These are phyloP conservation scores for Polypterus senegalus DNA, from an alignment of 2,113 vertebrate species.

Conservation along the genomic window DNA sequence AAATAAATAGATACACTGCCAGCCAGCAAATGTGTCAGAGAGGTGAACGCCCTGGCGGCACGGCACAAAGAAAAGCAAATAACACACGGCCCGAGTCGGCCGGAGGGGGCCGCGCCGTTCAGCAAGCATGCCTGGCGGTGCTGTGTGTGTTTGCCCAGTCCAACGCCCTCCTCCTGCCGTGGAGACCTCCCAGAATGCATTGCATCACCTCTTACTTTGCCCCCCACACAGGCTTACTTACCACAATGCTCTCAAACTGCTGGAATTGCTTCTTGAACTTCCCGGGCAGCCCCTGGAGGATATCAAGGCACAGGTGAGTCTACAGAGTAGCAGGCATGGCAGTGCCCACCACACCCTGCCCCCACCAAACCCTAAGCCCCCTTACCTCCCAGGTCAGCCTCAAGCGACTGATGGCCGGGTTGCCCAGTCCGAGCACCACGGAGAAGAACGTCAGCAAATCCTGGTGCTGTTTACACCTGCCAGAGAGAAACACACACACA, in stretches of 20 bases:
- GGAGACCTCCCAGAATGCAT: neutral
- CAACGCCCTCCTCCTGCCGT: neutral
- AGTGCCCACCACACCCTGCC: neutral
- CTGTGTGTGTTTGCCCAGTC: too few relatives aligned
- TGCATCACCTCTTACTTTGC: neutral
- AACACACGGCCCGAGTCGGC: too few relatives aligned
- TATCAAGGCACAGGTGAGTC: conserved; percentile 2
- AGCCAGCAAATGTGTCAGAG: too few relatives aligned
- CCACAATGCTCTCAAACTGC: conserved; percentile 82
- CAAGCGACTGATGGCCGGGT: conserved; percentile 76
- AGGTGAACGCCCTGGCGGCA: too few relatives aligned
- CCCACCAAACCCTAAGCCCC: neutral
- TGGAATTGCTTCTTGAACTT: conserved; percentile 94
- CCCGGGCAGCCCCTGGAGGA: conserved; percentile 77
- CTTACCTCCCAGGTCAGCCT: conserved; percentile 90
- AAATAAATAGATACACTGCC: too few relatives aligned
- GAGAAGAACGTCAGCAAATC: conserved; percentile 90
- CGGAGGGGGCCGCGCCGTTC: too few relatives aligned
- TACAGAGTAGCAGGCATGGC: neutral
- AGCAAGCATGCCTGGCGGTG: too few relatives aligned
- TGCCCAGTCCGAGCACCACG: conserved; percentile 81
- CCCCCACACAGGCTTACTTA: conserved; percentile 39
- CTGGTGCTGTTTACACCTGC: conserved; percentile 92
- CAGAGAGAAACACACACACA: conserved; percentile 1
- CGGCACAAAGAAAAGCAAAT: too few relatives aligned